phyloP scores from a whole-genome alignment of 2,888 invertebrate genomes.

The Drosophila borealis region DNA sequence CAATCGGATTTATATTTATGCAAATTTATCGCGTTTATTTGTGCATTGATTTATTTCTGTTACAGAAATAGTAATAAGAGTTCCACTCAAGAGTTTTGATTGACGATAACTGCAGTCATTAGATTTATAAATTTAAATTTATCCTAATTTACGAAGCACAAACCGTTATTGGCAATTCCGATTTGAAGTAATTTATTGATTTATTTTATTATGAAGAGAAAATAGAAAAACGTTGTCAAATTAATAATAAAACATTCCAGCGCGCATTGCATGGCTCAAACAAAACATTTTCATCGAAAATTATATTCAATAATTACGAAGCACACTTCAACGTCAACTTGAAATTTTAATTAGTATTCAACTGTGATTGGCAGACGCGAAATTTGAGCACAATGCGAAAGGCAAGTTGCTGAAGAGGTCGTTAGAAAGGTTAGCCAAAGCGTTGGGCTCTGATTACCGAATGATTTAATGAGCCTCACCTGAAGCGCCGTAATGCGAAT shows the following conservation, averaged over 20 bases:
- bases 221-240: too few relatives aligned
- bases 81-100: background rate
- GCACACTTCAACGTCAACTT: slow-evolving; percentile 16
- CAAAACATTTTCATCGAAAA: too few relatives aligned
- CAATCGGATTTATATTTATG: slow-evolving; percentile 47
- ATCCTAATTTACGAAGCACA: too few relatives aligned
- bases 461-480: slow-evolving; percentile 74
- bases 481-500: slow-evolving; percentile 50
- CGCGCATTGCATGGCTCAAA: too few relatives aligned
- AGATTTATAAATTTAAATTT: too few relatives aligned
- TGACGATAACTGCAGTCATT: background rate
- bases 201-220: too few relatives aligned
- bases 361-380: slow-evolving; percentile 60
- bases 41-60: background rate
- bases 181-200: too few relatives aligned
- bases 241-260: too few relatives aligned
- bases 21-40: background rate
- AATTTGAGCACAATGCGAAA: slow-evolving; percentile 16
- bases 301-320: too few relatives aligned
- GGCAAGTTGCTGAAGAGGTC: slow-evolving; percentile 14
- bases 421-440: slow-evolving; percentile 43
- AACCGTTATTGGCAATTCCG: too few relatives aligned
- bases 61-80: background rate
- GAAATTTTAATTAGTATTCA: slow-evolving; percentile 58
- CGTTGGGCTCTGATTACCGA: slow-evolving; percentile 51